Conservation (phyloP, 2,113 vertebrate genomes). For the Limanda limanda region DNA sequence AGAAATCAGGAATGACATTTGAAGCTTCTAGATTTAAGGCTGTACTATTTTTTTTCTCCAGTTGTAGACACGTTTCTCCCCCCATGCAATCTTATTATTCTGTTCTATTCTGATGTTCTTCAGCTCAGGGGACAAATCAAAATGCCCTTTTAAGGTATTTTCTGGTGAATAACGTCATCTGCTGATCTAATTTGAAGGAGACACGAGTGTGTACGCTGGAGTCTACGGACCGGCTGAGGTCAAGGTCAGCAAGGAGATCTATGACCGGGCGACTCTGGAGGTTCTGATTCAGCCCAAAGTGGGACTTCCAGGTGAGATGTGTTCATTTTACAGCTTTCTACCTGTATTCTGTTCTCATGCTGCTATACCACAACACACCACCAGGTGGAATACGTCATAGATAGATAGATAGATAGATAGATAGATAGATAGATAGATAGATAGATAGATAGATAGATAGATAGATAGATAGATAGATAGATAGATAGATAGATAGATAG, state of each 20-base stretch:
- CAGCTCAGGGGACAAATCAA: background rate
- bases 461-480: no score
- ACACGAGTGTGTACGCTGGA: slow-evolving; percentile 89
- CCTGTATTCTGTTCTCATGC: background rate
- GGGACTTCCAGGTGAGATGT: slow-evolving; percentile 86
- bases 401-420: no score
- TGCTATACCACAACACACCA: slow-evolving; percentile 34
- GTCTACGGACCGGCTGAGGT: slow-evolving; percentile 93
- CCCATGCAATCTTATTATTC: no score
- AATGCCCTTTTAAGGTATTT: background rate
- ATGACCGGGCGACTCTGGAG: slow-evolving; percentile 90
- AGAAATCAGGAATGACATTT: no score
- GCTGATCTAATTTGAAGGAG: slow-evolving; percentile 81
- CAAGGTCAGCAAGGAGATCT: slow-evolving; percentile 91
- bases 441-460: no score
- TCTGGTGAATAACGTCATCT: background rate
- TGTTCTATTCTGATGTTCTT: background rate
- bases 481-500: no score
- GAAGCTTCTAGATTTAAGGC: no score
- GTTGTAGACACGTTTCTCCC: no score
- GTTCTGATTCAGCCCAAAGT: slow-evolving; percentile 92
- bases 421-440: no score
- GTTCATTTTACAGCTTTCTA: background rate
- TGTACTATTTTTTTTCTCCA: no score
- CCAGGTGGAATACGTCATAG: slow-evolving; percentile 39